Evolutionary conservation across 2,888 invertebrate genomes (phyloP).

Genomic region (Oxytorus armatus): DNA sequence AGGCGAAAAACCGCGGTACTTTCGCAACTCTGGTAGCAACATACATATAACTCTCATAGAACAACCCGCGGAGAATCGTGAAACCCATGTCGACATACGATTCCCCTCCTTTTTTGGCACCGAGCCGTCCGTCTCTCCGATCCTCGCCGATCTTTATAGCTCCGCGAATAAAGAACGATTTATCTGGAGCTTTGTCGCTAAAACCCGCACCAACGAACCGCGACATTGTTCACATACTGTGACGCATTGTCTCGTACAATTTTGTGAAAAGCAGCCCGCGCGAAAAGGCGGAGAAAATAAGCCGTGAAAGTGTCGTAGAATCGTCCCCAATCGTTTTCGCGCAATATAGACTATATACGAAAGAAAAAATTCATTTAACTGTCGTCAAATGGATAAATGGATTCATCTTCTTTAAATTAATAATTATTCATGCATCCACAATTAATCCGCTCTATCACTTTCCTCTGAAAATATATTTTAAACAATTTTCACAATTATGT

Average conservation of each 20-base stretch:
- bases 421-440: too few species aligned
- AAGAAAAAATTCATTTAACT: background rate
- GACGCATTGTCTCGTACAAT: too few species aligned
- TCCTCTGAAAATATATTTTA: too few species aligned
- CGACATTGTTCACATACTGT: slow-evolving; percentile 14
- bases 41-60: slow-evolving; percentile 4
- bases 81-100: slow-evolving; percentile 58
- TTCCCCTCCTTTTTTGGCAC: slow-evolving; percentile 56
- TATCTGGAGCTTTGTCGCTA: slow-evolving; percentile 49
- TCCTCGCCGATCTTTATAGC: slow-evolving; percentile 40
- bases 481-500: too few species aligned
- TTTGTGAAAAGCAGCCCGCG: background rate
- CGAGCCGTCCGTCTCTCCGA: slow-evolving; percentile 4
- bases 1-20: slow-evolving; percentile 3
- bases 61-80: slow-evolving; percentile 33
- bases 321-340: background rate
- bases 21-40: background rate
- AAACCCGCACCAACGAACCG: slow-evolving; percentile 34
- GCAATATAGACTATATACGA: too few species aligned
- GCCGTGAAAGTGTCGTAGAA: slow-evolving; percentile 35
- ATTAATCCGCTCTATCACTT: too few species aligned
- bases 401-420: too few species aligned
- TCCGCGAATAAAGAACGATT: slow-evolving; percentile 61
- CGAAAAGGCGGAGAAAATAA: background rate
- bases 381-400: too few species aligned